Base-by-base conservation (phyloP, 2,113 vertebrate species). In the Ploceus nigricollis region DNA sequence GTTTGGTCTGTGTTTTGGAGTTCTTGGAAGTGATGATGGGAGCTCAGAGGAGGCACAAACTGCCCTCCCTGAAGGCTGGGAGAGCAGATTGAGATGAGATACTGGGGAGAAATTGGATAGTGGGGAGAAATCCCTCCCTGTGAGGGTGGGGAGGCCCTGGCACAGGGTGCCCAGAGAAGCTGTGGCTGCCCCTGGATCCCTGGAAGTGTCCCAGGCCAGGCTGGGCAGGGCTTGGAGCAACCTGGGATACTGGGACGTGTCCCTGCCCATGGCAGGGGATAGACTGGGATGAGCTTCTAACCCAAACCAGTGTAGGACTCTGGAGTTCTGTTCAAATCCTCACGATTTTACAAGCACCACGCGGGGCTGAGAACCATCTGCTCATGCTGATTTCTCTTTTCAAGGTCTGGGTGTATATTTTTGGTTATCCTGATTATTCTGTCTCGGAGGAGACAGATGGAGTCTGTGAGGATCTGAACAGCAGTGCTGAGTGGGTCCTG, bases 211-310 rank as follows among this genome's bases (percentile, higher is more conserved):
- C 23, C 8, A 39, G 54, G 12, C 27, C 12, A 24, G 39, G 15
- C 0, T 53, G 45, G 39, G 39, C 0, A 0, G 28, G 39, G 27
- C 28, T 69, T 28, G 72, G 54, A 45, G 27, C 18, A 39, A 0
- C 33, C 18, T 53, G 72, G 54, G 17, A 11, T 0, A n/a, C 54
- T 53, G 54, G 11, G 4, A 53, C 1, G 6, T 44, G 44, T 44
- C 27, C 33, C 37, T 51, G 45, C 11, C 4, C 14, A 2, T 60
- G 44, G 13, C 20, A 48, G 30, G 37, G 31, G 8, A 1, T 31
- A 22, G 9, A 51, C 12, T 77, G 45, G 63, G 64, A 39, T 78
- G 64, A 53, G 47, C 19, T 70, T 53, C 39, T 27, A 53, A 47
- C 23, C n/a, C 73, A 61, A 39, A 30, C 15, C 8, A 33, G 9